A percentile compares a stretch with the other conserved stretches of the same genome.
phyloP scores from a whole-genome alignment of 2,797 vertebrate genomes.

The Myripristis jacobus region DNA sequence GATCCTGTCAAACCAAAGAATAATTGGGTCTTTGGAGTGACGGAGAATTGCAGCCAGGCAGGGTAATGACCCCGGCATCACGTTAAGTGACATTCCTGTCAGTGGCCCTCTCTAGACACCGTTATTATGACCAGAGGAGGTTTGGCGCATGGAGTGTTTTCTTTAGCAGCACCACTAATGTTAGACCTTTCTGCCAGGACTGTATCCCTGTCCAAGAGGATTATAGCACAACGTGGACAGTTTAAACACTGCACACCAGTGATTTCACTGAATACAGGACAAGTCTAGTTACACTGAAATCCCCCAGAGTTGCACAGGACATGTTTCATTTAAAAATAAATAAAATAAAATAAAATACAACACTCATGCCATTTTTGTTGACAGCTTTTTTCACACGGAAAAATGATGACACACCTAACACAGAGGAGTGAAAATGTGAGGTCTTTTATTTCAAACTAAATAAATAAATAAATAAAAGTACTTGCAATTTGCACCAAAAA shows the following conservation, averaged over 20 bases:
- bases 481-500: too few relatives aligned
- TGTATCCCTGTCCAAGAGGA: not conserved
- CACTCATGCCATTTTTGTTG: too few relatives aligned
- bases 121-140: constrained; percentile 44
- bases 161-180: constrained; percentile 24
- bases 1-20: constrained; percentile 63
- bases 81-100: constrained; percentile 48
- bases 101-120: constrained; percentile 44
- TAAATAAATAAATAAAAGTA: too few relatives aligned
- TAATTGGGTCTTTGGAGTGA: constrained; percentile 71
- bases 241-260: too few relatives aligned
- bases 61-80: constrained; percentile 65
- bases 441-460: too few relatives aligned
- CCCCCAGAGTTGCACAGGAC: not conserved
- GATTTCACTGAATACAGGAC: too few relatives aligned
- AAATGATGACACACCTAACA: too few relatives aligned
- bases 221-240: not conserved
- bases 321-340: not conserved
- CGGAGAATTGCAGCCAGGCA: constrained; percentile 52
- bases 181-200: not conserved
- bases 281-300: not conserved
- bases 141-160: constrained; percentile 41
- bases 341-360: too few relatives aligned
- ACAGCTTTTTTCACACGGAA: too few relatives aligned
- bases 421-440: too few relatives aligned